A percentile compares a stretch with the other conserved stretches of the same genome.
Evolutionary conservation across 2,888 invertebrate species (phyloP).

Genomic region (Eupelmus urozonus): DNA sequence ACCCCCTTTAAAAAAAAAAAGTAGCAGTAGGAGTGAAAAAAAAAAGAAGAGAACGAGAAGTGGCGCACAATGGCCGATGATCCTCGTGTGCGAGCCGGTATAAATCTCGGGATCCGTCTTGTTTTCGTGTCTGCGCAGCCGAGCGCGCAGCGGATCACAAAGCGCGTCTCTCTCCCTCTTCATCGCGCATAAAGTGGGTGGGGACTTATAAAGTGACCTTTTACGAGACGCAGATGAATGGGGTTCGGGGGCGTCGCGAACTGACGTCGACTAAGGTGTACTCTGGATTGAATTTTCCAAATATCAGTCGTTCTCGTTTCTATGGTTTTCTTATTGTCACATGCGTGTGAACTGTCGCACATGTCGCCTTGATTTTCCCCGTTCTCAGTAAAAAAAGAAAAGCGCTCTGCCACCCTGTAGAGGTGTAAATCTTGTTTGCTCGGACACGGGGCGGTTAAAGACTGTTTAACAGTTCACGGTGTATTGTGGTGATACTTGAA

Average conservation of each 20-base stretch:
- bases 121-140: conserved; percentile 71
- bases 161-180: conserved; percentile 48
- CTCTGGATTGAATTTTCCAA: conserved; percentile 61
- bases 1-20: conserved; percentile 50
- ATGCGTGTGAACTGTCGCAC: conserved; percentile 43
- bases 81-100: conserved; percentile 53
- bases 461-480: conserved; percentile 42
- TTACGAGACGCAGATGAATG: conserved; percentile 67
- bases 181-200: conserved; percentile 68
- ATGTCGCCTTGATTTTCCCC: conserved; percentile 3
- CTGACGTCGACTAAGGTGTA: conserved; percentile 59
- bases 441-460: conserved; percentile 33
- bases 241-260: conserved; percentile 66
- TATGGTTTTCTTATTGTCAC: too few relatives aligned
- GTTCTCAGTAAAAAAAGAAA: conserved; percentile 25
- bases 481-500: conserved; percentile 5
- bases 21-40: conserved; percentile 53
- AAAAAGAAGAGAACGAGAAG: conserved; percentile 50
- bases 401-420: too few relatives aligned
- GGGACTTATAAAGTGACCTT: conserved; percentile 72
- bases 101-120: conserved; percentile 68
- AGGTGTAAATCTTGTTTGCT: conserved; percentile 56
- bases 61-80: conserved; percentile 45
- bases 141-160: conserved; percentile 72
- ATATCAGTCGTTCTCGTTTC: conserved; percentile 43